Base-by-base conservation (phyloP, 92 coral and sea anemone species). In the Bergia sp. region DNA sequence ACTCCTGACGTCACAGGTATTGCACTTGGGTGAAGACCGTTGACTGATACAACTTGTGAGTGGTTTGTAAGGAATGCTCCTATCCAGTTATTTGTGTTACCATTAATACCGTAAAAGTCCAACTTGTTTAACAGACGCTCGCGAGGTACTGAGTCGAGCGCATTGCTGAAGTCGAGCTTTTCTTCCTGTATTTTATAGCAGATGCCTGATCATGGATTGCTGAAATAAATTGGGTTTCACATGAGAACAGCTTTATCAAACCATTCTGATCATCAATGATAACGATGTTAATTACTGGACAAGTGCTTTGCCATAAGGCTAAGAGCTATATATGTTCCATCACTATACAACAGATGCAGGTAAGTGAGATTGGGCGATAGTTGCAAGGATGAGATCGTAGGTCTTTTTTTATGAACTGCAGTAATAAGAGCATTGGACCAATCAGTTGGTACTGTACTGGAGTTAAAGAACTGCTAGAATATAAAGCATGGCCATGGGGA, bases 121-220 rank as follows among this genome's bases (percentile, higher is more conserved):
- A 93, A 86, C 77, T 93, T 89, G 0, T 44, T 4, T 39, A 91
- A 55, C 39, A 91, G 89, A 20, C 93, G 64, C 18, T 86, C 13
- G 69, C 91, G 95, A n/a, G 93, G 90, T 1, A 93, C 95, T 7
- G 94, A 89, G 69, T 94, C 92, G 85, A 94, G 90, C 1, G 93
- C 94, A 80, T 93, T 93, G 2, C 73, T 58, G 77, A 92, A 91
- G 81, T 94, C 94, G 9, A 93, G 72, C 43, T 93, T 61, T 91
- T 94, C 0, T 83, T 82, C 2, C 80, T 40, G 0, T 8, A 13
- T 67, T 90, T 88, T 0, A 93, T 88, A 36, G 79, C 43, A 44
- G 73, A 88, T 37, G 91, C 90, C 96, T 92, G 91, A 76, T 93
- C 96, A 37, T 91, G 90, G 15, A 90, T 85, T 1, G 95, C 73